A percentile compares a stretch with the other conserved stretches of the same genome.
Evolutionary conservation across 1,140 invertebrate genomes (phyloP).

Genomic region (Drosophila kurseongensis): DNA sequence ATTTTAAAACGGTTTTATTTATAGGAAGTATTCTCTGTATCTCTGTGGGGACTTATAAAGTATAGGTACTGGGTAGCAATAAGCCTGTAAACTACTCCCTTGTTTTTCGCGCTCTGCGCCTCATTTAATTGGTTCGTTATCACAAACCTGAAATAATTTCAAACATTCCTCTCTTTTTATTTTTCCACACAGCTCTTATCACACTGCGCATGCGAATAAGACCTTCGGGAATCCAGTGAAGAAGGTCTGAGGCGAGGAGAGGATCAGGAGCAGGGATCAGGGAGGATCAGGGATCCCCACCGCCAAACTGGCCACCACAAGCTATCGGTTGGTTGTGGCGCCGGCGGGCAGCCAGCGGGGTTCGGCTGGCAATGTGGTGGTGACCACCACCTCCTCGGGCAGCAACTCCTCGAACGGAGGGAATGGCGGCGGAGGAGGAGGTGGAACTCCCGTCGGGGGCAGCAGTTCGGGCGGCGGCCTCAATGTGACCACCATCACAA

Average conservation of each 20-base stretch:
- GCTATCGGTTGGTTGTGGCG: slow-evolving; percentile 74
- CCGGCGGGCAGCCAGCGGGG: slow-evolving; percentile 61
- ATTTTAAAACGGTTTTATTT: too few species aligned
- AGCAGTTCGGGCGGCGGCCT: slow-evolving; percentile 53
- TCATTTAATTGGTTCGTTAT: slow-evolving; percentile 18
- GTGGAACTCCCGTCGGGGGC: slow-evolving; percentile 3
- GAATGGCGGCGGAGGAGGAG: neutral
- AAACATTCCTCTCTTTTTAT: neutral
- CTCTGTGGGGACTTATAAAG: neutral
- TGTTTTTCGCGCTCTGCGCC: neutral
- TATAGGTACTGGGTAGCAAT: neutral
- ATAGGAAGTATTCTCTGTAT: too few species aligned
- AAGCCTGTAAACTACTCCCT: neutral
- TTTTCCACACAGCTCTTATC: slow-evolving; percentile 29
- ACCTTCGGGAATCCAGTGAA: neutral
- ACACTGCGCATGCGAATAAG: slow-evolving; percentile 50
- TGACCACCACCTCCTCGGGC: slow-evolving; percentile 34
- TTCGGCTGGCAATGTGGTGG: slow-evolving; percentile 52
- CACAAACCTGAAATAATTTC: slow-evolving; percentile 2
- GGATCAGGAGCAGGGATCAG: slow-evolving; percentile 5
- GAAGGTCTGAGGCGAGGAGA: slow-evolving; percentile 8
- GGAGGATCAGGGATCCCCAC: slow-evolving; percentile 2
- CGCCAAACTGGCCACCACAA: slow-evolving; percentile 71
- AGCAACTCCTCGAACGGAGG: slow-evolving; percentile 31
- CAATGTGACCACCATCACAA: slow-evolving; percentile 83